phyloP scores from a whole-genome alignment of 2,113 vertebrate genomes.

The Phainopepla nitens region DNA sequence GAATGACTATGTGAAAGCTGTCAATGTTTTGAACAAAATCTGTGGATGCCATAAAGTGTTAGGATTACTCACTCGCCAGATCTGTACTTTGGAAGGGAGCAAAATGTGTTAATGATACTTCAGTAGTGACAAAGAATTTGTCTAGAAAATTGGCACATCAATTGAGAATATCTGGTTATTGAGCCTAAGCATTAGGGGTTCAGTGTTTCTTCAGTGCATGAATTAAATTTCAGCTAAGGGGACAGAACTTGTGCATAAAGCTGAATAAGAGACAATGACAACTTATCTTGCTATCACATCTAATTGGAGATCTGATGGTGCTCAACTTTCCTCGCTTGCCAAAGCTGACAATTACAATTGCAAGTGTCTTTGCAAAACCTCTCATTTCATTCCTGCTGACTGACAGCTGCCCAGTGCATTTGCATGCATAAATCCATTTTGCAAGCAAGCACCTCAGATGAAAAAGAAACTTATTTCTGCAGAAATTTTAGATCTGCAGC shows the following conservation, averaged over 20 bases:
- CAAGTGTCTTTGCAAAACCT: conserved; percentile 9
- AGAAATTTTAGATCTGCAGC: neutral
- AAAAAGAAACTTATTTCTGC: neutral
- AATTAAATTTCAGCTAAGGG: neutral
- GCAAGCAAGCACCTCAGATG: neutral
- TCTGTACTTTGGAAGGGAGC: conserved; percentile 48
- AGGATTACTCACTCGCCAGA: conserved; percentile 50
- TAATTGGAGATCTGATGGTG: neutral
- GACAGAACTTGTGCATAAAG: neutral
- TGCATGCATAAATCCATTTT: neutral
- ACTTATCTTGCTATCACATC: neutral
- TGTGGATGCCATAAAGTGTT: conserved; percentile 40
- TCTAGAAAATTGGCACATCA: neutral
- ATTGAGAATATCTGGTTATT: neutral
- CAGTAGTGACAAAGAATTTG: conserved; percentile 12
- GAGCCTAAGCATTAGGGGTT: neutral
- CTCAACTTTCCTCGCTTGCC: neutral
- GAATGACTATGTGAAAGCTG: conserved; percentile 57
- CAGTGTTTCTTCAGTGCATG: neutral
- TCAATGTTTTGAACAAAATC: conserved; percentile 57
- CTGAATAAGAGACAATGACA: neutral
- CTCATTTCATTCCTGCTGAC: neutral
- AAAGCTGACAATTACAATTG: neutral
- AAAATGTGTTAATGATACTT: conserved; percentile 34
- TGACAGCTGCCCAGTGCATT: neutral